Evolutionary conservation across 2,113 vertebrate species (phyloP), one percentile per base, ranked within the genome.

Genomic region (Melanocharis versteri): DNA sequence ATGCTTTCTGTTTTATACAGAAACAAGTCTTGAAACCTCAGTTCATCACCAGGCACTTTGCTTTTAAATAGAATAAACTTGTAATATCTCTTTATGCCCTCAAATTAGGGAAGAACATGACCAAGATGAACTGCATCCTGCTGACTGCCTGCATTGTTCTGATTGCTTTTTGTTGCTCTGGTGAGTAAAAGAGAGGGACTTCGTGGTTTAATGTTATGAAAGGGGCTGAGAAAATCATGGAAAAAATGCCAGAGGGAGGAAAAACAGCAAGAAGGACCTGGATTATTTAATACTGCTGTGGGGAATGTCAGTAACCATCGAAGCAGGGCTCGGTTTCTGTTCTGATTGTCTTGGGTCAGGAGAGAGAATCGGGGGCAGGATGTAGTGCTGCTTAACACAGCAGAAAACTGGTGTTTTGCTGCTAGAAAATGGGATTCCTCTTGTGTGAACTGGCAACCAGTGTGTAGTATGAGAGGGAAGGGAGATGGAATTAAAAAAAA

Each of bases 91-190:
- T 87, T 81, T 89, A 13, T 76, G 28, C 54, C 54, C 86, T 61
- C 61, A 35, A 22, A 56, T 50, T 69, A 89, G 71, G 84, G 19
- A 80, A 57, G 60, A 92, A 95, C 65, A 88, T 90, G 95, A 40
- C 26, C 83, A 97, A 97, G 91, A 95, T 95, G 86, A 97, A 93
- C 62, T 56, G 30, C 44, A 1, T 96, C 85, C 61, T 97, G 68
- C 26, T 97, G 61, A 87, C 64, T 0, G 0, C 71, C 61, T 97
- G 87, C 83, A 9, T 97, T 33, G 19, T 94, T 48, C 57, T 97
- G 77, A 39, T 68, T 22, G 76, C 66, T 42, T 91, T 95, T 24
- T 97, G 91, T 58, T 57, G 35, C 61, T 95, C 83, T 44, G 96
- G 97, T 97, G 90, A 94, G 97, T 97, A 93, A 28, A 37, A 84